Conservation (phyloP, 2,888 invertebrate genomes). For the Ennomos erosarius region DNA sequence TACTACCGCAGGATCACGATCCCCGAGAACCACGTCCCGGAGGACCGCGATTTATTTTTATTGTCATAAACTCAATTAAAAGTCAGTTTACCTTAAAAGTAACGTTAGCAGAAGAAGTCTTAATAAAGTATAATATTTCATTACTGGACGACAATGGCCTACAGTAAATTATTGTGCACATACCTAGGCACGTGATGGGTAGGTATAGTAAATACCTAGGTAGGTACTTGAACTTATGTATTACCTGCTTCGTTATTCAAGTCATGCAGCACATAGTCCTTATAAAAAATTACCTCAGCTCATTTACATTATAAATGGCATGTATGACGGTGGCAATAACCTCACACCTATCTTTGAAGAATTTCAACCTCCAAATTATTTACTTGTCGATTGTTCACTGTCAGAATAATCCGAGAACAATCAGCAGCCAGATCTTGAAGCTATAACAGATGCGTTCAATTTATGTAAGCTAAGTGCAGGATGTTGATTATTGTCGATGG, state of each 20-base stretch:
- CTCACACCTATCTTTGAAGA: slow-evolving; percentile 17
- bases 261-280: slow-evolving; percentile 19
- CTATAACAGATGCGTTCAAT: slow-evolving; percentile 12
- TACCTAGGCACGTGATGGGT: too few relatives aligned
- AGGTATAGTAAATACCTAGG: neutral
- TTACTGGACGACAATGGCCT: too few relatives aligned
- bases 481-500: slow-evolving; percentile 41
- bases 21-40: too few relatives aligned
- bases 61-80: too few relatives aligned
- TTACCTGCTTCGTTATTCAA: slow-evolving; percentile 1
- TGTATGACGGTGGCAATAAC: slow-evolving; percentile 19
- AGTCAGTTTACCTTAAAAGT: too few relatives aligned
- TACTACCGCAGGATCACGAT: too few relatives aligned
- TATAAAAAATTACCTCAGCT: slow-evolving; percentile 9
- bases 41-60: too few relatives aligned
- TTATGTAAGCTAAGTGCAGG: slow-evolving; percentile 34
- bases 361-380: slow-evolving; percentile 1
- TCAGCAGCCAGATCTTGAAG: neutral
- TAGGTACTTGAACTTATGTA: neutral
- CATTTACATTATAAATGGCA: slow-evolving; percentile 26
- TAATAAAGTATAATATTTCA: too few relatives aligned
- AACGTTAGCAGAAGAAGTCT: too few relatives aligned
- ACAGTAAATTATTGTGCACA: too few relatives aligned
- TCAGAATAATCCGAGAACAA: neutral
- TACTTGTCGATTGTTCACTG: neutral